Conservation (phyloP, 23 tunicate species). For the Ciona savignyi region DNA sequence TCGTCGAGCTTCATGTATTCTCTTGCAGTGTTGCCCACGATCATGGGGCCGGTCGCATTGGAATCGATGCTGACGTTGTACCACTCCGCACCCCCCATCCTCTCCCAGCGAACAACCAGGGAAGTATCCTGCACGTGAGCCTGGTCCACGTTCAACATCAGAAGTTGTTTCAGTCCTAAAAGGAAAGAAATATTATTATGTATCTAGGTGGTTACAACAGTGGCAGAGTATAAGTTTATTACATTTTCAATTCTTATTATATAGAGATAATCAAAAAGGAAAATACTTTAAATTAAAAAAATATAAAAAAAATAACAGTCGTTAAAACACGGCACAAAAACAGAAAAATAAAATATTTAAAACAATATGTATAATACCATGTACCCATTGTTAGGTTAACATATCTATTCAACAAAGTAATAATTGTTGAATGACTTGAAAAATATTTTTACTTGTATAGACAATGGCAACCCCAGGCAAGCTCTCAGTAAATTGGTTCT, state of each 20-base stretch:
- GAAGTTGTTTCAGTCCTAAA: conserved; percentile 42
- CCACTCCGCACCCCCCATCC: conserved; percentile 51
- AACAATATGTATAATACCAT: no score
- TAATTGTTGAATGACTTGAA: background rate
- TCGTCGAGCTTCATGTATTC: conserved; percentile 13
- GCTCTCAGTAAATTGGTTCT: conserved; percentile 59
- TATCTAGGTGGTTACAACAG: no score
- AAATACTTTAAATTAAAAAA: no score
- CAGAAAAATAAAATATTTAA: no score
- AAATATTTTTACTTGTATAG: conserved; percentile 69
- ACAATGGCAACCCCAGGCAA: conserved; percentile 42
- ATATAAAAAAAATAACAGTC: no score
- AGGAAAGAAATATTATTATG: no score
- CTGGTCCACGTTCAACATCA: conserved; percentile 40
- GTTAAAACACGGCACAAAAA: no score
- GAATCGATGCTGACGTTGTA: conserved; percentile 44
- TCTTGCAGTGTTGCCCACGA: conserved; percentile 7
- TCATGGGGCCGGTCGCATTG: conserved; percentile 6
- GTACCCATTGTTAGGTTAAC: background rate
- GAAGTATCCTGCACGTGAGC: conserved; percentile 69
- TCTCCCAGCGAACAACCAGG: conserved; percentile 62
- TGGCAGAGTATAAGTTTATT: no score
- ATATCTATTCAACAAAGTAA: background rate
- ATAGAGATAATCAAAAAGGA: no score
- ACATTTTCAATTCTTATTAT: no score